phyloP scores from a whole-genome alignment of 2,888 invertebrate species.

The Drosophila eohydei region DNA sequence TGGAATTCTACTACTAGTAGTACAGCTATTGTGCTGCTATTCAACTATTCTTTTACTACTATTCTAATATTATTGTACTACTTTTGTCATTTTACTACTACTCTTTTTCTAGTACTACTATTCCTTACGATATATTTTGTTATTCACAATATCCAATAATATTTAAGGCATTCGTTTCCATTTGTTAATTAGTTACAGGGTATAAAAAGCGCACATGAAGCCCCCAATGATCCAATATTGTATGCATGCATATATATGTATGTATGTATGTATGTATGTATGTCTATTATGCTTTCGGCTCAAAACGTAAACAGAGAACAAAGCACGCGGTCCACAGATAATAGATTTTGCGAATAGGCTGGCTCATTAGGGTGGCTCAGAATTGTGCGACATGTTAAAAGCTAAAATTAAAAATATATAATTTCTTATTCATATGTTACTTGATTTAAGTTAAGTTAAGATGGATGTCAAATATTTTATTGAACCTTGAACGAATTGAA shows the following conservation, averaged over 20 bases:
- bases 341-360: neutral
- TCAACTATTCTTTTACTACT: no score
- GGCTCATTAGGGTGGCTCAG: neutral
- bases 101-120: no score
- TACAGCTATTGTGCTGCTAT: no score
- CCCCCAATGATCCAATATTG: neutral
- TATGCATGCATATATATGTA: no score
- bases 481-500: no score
- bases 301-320: conserved; percentile 26
- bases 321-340: conserved; percentile 11
- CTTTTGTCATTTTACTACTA: no score
- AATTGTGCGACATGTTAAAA: neutral
- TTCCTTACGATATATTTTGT: no score
- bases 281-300: neutral
- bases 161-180: neutral
- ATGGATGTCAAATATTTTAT: no score
- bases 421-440: neutral
- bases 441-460: neutral
- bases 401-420: neutral
- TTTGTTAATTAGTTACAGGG: neutral
- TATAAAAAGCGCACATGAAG: neutral
- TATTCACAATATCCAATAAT: no score
- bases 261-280: neutral
- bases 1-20: no score
- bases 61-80: no score